A percentile compares a stretch with the other conserved stretches of the same genome.
These are phyloP conservation scores for Periphyllus acericola DNA, from an alignment of 2,888 invertebrate genomes.

Conservation along the genomic window DNA sequence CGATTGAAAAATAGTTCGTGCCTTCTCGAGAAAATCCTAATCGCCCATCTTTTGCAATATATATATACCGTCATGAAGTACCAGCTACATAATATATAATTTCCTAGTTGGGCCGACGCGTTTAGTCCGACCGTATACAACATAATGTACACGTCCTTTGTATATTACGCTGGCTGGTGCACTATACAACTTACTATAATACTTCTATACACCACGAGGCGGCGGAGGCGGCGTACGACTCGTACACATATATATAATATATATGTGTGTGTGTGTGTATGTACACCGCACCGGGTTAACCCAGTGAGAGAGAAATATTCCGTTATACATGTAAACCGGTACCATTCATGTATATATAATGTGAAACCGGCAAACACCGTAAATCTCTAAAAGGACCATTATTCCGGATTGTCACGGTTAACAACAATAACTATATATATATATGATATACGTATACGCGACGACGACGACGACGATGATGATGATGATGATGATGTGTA, in stretches of 20 bases:
- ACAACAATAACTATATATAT: not conserved
- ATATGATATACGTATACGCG: no score
- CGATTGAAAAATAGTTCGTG: no score
- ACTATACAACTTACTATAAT: not conserved
- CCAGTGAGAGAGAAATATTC: slow-evolving; percentile 47
- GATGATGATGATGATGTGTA: not conserved
- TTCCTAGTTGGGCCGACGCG: not conserved
- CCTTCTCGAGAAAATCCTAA: no score
- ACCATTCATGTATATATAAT: not conserved
- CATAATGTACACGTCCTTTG: not conserved
- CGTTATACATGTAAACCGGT: slow-evolving; percentile 54
- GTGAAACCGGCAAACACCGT: slow-evolving; percentile 36
- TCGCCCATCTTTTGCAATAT: no score
- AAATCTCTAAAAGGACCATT: slow-evolving; percentile 52
- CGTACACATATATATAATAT: not conserved
- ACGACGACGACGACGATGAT: not conserved
- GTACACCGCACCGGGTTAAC: not conserved
- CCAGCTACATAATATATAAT: no score
- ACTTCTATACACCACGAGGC: not conserved
- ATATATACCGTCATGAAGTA: no score
- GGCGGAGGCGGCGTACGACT: not conserved
- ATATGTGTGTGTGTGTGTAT: not conserved
- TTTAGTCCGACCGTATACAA: not conserved
- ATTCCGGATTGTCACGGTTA: slow-evolving; percentile 59
- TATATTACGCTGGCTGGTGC: not conserved